phyloP scores from a whole-genome alignment of 1,140 invertebrate species.

The Drosophila punjabiensis region DNA sequence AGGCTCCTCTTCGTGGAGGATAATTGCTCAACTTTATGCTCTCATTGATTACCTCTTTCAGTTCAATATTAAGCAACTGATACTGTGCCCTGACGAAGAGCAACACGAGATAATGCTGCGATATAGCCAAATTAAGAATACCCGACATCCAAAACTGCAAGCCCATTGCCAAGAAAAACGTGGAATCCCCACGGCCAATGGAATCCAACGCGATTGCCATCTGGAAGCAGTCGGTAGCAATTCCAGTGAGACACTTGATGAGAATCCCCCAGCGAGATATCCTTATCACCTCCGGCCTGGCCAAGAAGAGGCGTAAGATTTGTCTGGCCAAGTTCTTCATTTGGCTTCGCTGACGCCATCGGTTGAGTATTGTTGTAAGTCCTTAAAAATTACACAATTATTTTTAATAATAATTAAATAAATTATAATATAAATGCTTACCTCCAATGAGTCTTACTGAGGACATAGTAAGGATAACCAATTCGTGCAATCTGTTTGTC shows the following conservation, averaged over 20 bases:
- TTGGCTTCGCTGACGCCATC: conserved; percentile 12
- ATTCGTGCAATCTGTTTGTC: conserved; percentile 17
- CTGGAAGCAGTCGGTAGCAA: conserved; percentile 8
- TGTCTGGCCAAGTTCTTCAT: conserved; percentile 5
- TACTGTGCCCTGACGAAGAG: conserved; percentile 27
- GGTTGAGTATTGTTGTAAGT: not conserved
- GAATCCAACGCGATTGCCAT: not conserved
- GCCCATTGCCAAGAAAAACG: not conserved
- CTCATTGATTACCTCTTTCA: conserved; percentile 18
- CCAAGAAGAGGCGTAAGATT: not conserved
- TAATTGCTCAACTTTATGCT: not conserved
- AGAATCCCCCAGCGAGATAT: conserved; percentile 15
- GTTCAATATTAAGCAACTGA: conserved; percentile 25
- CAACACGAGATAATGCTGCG: conserved; percentile 24
- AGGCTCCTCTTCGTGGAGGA: not conserved
- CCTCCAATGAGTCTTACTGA: not conserved
- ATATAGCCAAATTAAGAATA: conserved; percentile 14
- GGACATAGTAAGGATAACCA: not conserved
- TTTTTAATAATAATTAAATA: too few relatives aligned
- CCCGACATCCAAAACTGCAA: conserved; percentile 6
- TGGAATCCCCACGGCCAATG: not conserved
- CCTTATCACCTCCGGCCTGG: conserved; percentile 14
- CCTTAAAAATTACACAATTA: not conserved
- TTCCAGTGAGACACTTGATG: not conserved
- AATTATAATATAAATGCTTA: not conserved